Evolutionary conservation across 2,113 vertebrate genomes (phyloP), one percentile per base, ranked within the genome.

Genomic region (Pituophis catenifer): DNA sequence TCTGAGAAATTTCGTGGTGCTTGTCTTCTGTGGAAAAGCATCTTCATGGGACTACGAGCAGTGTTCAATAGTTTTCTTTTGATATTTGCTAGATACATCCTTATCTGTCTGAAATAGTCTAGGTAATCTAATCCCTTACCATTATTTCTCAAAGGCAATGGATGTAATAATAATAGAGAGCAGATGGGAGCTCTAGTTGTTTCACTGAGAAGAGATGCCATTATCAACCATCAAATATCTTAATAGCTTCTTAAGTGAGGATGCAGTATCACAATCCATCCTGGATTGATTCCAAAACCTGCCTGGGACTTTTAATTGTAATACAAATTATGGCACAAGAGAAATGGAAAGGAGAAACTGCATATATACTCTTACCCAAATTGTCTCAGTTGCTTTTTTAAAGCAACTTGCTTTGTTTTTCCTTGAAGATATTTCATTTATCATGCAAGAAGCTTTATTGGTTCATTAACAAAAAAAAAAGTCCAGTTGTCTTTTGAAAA

Each of bases 41-140:
- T 91, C 94, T 96, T 38, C 88, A 23, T 90, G 92, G n/a, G 88
- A 94, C 90, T 96, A 89, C 87, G 24, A 87, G 29, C 57, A 85
- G 53, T 52, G 88, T 90, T 90, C 88, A 15, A 54, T 5, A 0
- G 24, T 91, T 95, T 94, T 94, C n/a, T 91, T 94, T 26, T 85
- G 0, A 0, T 10, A 29, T 9, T 13, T 44, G 0, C 1, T 55
- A 94, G n/a, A 15, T 90, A 15, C 13, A 94, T 91, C 52, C 89
- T 12, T 86, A 48, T 57, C 54, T 88, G 29, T n/a, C 48, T 75
- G 88, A 94, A 95, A 91, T 0, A 10, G 29, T 10, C 90, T 81
- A 89, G 87, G 26, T 57, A 96, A 26, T 23, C 11, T 89, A 92
- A 93, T 53, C 48, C 26, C 33, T 95, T 88, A 59, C 58, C 86